Conservation (phyloP, 2,888 invertebrate species). For the Caenorhabditis drosophilae region DNA sequence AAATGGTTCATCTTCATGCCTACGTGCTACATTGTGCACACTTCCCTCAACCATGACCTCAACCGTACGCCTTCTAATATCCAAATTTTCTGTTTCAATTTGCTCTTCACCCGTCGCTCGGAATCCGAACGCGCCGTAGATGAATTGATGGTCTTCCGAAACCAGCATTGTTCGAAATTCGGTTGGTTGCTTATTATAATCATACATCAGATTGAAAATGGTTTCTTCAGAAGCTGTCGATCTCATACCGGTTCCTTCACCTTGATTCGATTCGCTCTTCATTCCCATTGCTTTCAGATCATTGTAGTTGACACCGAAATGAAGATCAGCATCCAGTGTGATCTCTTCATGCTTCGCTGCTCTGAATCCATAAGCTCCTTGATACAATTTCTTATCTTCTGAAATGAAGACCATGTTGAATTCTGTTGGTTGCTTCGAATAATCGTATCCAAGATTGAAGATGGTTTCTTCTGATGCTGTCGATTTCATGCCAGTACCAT, state of each 20-base stretch:
- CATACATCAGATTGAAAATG: conserved; percentile 51
- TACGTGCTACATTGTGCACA: conserved; percentile 47
- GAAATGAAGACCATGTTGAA: conserved; percentile 42
- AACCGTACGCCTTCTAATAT: conserved; percentile 42
- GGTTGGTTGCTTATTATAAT: conserved; percentile 53
- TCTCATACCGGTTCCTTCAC: conserved; percentile 41
- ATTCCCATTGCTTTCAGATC: conserved; percentile 29
- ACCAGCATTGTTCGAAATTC: conserved; percentile 43
- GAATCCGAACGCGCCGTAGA: conserved; percentile 33
- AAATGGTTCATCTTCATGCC: conserved; percentile 54
- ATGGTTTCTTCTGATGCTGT: conserved; percentile 51
- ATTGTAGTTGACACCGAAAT: conserved; percentile 24
- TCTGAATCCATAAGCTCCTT: conserved; percentile 35
- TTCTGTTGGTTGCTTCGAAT: conserved; percentile 52
- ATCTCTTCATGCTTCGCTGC: conserved; percentile 35
- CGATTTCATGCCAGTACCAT: conserved; percentile 44
- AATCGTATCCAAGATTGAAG: conserved; percentile 52
- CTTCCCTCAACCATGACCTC: conserved; percentile 59
- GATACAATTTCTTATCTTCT: conserved; percentile 29
- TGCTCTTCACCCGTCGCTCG: conserved; percentile 37
- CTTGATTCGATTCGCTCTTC: conserved; percentile 29
- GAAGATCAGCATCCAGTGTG: conserved; percentile 33
- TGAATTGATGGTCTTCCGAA: conserved; percentile 33
- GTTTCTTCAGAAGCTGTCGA: conserved; percentile 52
- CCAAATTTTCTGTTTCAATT: conserved; percentile 37